Conservation (phyloP, 2,888 invertebrate species). For the Plagodis dolabraria region DNA sequence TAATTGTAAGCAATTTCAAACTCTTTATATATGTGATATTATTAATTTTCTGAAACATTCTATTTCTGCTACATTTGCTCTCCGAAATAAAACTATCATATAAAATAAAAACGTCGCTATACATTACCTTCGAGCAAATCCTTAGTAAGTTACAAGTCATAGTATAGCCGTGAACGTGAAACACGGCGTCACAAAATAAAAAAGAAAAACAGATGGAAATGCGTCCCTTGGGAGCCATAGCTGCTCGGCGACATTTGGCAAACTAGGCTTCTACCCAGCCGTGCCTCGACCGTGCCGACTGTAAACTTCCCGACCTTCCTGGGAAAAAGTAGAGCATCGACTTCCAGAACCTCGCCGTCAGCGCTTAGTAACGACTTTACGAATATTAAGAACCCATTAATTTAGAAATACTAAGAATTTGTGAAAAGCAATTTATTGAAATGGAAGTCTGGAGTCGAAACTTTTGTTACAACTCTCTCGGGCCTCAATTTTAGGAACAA, state of each 20-base stretch:
- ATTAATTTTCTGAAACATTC: no score
- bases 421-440: no score
- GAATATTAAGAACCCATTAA: conserved; percentile 13
- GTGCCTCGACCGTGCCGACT: neutral
- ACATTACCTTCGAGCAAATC: conserved; percentile 18
- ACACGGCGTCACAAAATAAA: conserved; percentile 21
- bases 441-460: no score
- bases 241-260: conserved; percentile 24
- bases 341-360: no score
- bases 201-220: conserved; percentile 26
- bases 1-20: no score
- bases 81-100: conserved; percentile 1
- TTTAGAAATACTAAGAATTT: conserved; percentile 5
- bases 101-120: conserved; percentile 15
- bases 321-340: no score
- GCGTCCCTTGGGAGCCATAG: conserved; percentile 27
- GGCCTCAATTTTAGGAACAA: neutral
- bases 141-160: conserved; percentile 16
- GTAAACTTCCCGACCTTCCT: no score
- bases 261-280: conserved; percentile 9
- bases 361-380: neutral
- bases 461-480: neutral
- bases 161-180: conserved; percentile 14
- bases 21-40: no score
- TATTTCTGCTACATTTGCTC: no score